phyloP scores from a whole-genome alignment of 2,113 vertebrate genomes.

The Psilopogon haemacephalus region DNA sequence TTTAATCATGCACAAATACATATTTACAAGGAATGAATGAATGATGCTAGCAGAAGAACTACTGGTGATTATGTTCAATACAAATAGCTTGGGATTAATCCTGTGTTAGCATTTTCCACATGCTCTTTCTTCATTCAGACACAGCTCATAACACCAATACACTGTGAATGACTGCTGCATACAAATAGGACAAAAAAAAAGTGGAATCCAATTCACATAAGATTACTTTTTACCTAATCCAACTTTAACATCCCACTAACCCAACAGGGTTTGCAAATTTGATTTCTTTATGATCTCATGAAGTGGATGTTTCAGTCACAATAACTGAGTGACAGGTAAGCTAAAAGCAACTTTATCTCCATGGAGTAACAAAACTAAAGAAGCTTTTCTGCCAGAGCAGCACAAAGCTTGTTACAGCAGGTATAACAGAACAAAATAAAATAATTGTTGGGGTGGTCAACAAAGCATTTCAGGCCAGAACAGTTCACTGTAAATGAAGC shows the following conservation, averaged over 20 bases:
- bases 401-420: not conserved
- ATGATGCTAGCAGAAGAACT: not conserved
- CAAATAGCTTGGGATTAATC: constrained; percentile 19
- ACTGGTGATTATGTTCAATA: constrained; percentile 5
- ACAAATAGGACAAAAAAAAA: not conserved
- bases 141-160: not conserved
- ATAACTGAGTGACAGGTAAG: not conserved
- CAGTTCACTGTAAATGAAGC: not conserved
- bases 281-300: not conserved
- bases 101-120: not conserved
- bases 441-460: not conserved
- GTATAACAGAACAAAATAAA: not conserved
- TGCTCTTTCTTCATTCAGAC: not conserved
- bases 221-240: constrained; percentile 19
- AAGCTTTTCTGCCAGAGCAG: not conserved
- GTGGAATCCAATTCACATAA: not conserved
- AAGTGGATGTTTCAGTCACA: constrained; percentile 46
- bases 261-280: not conserved
- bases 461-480: constrained; percentile 17
- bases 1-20: not conserved
- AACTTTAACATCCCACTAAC: not conserved
- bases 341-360: constrained; percentile 26
- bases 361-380: not conserved
- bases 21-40: constrained; percentile 1
- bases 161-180: not conserved